phyloP scores from a whole-genome alignment of 1,140 invertebrate genomes.

The Linepithema humile region DNA sequence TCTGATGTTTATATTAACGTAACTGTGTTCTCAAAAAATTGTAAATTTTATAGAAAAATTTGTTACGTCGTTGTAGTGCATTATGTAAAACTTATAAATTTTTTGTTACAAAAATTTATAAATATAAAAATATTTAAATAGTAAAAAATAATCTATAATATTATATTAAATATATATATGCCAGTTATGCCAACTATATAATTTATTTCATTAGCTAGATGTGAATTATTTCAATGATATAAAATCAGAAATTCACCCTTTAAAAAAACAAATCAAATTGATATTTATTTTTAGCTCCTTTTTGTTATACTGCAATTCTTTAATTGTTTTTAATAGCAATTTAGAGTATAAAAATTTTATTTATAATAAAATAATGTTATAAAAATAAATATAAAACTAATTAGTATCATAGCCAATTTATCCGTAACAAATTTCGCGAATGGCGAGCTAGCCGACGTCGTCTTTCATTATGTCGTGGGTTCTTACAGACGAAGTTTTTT shows the following conservation, averaged over 20 bases:
- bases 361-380: too few species aligned
- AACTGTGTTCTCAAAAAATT: neutral
- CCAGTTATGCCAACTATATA: too few species aligned
- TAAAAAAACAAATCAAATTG: too few species aligned
- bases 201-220: neutral
- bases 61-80: neutral
- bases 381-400: neutral
- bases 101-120: too few species aligned
- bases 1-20: neutral
- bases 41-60: neutral
- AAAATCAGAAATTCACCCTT: neutral
- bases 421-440: neutral
- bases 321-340: too few species aligned
- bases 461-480: conserved; percentile 1
- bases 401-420: neutral
- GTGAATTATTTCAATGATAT: neutral
- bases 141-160: too few species aligned
- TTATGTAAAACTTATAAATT: neutral
- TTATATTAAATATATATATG: too few species aligned
- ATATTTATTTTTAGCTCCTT: too few species aligned
- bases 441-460: neutral
- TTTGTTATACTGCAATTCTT: too few species aligned
- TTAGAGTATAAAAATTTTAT: too few species aligned
- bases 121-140: too few species aligned
- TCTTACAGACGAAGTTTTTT: neutral